Base-by-base conservation (phyloP, 2,113 vertebrate species). In the Ciconia maguari region DNA sequence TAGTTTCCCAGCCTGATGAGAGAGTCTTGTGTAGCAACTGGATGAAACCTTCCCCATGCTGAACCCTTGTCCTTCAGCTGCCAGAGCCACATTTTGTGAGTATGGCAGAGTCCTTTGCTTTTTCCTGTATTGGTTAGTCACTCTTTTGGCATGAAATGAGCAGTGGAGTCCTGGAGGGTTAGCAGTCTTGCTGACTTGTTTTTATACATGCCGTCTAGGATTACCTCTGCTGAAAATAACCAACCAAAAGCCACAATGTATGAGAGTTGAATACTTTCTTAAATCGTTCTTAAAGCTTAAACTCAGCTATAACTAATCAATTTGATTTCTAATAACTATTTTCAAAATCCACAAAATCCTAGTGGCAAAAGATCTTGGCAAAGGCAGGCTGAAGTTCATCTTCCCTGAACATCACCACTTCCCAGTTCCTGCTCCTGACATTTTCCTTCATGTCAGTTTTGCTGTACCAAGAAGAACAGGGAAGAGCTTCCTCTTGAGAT, bases 401-500 rank as follows among this genome's bases (percentile, higher is more conserved):
- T 90, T 81, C 57, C 87, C 57, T 82, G 71, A 84, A 26, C 17
- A 38, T 68, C 51, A 44, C 27, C 55, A 36, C 60, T 93, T 87
- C 69, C 87, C 51, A 71, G 62, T 54, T 90, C 49, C 77, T 41
- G 44, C 76, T 95, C 54, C 87, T 94, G 86, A 87, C 78, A 34
- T 93, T 95, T 93, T 25, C 26, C 91, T 96, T 95, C 27, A 15
- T 93, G 88, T 94, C 93, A 83, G 46, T 77, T 92, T 91, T 92
- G 61, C 79, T 96, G 75, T 87, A 70, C 72, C 0, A 3, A 91
- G 57, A 25, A 93, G 76, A 93, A 62, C 19, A 57, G 51, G 72
- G 69, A 81, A 87, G 88, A 83, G 60, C 81, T 66, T 89, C 62
- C 86, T 92, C 90, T 48, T 83, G 92, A 92, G 93, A 92, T 51